Evolutionary conservation across 2,797 vertebrate genomes (phyloP), one percentile per base, ranked within the genome.

Genomic region (Pogonophryne albipinna): DNA sequence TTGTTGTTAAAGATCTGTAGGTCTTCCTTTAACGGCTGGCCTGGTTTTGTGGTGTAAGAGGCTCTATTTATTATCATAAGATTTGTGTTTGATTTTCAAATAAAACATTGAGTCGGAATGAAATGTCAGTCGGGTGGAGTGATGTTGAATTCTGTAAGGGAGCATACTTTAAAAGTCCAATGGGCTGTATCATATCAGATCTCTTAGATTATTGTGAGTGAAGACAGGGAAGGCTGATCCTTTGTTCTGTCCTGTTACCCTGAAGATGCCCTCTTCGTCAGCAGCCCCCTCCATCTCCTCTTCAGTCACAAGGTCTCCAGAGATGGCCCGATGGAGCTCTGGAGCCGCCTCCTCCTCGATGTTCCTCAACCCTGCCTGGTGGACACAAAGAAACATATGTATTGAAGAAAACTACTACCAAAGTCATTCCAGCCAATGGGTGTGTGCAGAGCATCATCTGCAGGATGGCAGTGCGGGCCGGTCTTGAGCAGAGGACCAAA

Each of bases 291-390:
- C 97, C 71, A 97, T 91, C 58, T 99, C 97, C 34, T 97, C 97
- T 14, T 97, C 97, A 0, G 95, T 94, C 1, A 95, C 93, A 47
- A 99, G 92, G 77, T 98, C 97, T 57, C 97, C 97, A 31, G 97
- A 99, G 83, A 99, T 97, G 3, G 97, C 88, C 10, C 97, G 93
- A 41, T 93, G 96, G 27, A 99, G 96, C 90, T 97, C 96, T 0
- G 96, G 94, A 49, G 91, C 96, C 0, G 91, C 93, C 86, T 97
- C 97, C 51, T 98, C 97, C 72, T 97, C 97, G 1, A 97, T 97
- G 87, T 96, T 97, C 83, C 97, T 93, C 76, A 99, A 86, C 20
- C 97, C 97, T 31, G 97, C 97, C 97, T 98, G 75, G 53, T 34
- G 8, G 11, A 68, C 5, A 80, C 4, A 61, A 27, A 38, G 6